Conservation (phyloP, 2,797 vertebrate species). For the Labeo calbasu region DNA sequence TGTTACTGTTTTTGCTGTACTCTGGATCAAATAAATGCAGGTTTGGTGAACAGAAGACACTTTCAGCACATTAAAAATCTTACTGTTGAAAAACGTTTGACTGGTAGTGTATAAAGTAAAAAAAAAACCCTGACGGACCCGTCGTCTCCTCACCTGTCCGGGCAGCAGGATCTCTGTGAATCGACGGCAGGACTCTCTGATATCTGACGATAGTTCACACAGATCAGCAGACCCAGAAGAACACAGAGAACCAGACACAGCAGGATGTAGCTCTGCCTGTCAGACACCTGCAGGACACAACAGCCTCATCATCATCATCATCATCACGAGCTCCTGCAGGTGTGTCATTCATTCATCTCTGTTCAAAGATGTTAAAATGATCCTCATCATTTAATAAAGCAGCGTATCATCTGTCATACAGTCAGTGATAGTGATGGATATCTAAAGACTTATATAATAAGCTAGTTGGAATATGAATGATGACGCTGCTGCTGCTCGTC, state of each 20-base stretch:
- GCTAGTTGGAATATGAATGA: not conserved
- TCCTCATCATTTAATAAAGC: not conserved
- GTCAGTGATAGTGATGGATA: not conserved
- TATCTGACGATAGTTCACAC: conserved; percentile 79
- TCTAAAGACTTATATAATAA: not conserved
- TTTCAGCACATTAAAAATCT: too few relatives aligned
- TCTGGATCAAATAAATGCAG: too few relatives aligned
- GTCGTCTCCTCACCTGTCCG: conserved; percentile 82
- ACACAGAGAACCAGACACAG: conserved; percentile 85
- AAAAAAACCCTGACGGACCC: not conserved
- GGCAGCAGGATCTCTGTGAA: conserved; percentile 79
- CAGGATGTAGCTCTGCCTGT: conserved; percentile 89
- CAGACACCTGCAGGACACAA: conserved; percentile 82
- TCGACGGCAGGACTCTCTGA: conserved; percentile 51
- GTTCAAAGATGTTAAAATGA: not conserved
- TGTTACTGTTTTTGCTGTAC: too few relatives aligned
- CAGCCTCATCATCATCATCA: not conserved
- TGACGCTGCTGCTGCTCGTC: too few relatives aligned
- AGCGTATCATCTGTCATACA: not conserved
- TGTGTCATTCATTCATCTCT: not conserved
- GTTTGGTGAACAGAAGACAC: too few relatives aligned
- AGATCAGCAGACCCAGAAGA: conserved; percentile 84
- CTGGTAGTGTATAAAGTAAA: not conserved
- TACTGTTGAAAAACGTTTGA: too few relatives aligned
- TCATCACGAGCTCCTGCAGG: not conserved